Base-by-base conservation (phyloP, 2,113 vertebrate species). In the Zosterops hypoxanthus region DNA sequence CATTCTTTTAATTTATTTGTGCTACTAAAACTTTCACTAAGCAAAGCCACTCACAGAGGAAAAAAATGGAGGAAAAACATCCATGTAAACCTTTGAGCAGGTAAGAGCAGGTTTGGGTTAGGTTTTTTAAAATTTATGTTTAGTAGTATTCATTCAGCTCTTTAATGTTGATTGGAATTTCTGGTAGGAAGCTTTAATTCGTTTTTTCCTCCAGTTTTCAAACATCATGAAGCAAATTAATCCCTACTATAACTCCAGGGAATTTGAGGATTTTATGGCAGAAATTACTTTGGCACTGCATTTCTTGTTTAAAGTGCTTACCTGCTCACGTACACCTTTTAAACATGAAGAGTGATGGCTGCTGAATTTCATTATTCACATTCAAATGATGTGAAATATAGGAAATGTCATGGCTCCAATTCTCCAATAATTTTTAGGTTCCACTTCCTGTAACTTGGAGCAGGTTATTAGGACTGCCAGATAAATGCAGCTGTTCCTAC, bases 151-250 rank as follows among this genome's bases (percentile, higher is more conserved):
- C 65, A 79, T 71, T 80, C 42, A 66, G 5, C 5, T 72, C 53
- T 87, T 79, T 73, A 69, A 17, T 4, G 7, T n/a, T 84, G 82
- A 76, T 65, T 89, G 57, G 42, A 92, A 90, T 94, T 94, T 78
- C 82, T 92, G 44, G 17, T 63, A 78, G 71, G 88, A 91, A 86
- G 55, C 24, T 82, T 90, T 93, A 94, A 88, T 21, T 80, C 14
- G 61, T 59, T 90, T 89, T 75, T 95, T 47, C 42, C 50, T 75
- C 28, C 44, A 68, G 41, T 41, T 68, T 77, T 88, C 68, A 73
- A 73, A 93, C 14, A 66, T 63, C n/a, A 86, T 47, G 47, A 81
- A 94, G 47, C 39, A 93, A 95, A 76, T 88, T 77, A 91, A 92
- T 83, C 44, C 63, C 47, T 47, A 29, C 50, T 70, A 12, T 63